phyloP scores from a whole-genome alignment of 2,797 vertebrate genomes.

The Valencia hispanica region DNA sequence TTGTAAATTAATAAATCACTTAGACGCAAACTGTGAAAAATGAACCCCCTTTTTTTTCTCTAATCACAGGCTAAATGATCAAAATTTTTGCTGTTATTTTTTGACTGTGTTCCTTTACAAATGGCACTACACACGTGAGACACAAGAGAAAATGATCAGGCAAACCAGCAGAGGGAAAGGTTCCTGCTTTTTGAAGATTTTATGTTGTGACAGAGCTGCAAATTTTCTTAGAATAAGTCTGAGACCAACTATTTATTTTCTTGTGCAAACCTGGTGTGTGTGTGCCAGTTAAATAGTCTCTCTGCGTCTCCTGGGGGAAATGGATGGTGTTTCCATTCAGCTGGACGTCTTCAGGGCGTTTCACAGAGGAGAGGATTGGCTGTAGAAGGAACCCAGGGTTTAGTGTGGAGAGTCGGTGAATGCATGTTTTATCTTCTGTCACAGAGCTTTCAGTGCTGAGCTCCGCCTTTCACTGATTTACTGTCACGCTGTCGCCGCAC shows the following conservation, averaged over 20 bases:
- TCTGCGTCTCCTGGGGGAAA: constrained; percentile 4
- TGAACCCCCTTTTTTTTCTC: too few relatives aligned
- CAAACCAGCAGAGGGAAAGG: neutral
- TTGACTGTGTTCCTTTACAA: too few relatives aligned
- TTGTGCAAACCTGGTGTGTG: neutral
- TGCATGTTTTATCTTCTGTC: constrained; percentile 79
- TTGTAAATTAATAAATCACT: too few relatives aligned
- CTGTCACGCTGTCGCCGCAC: constrained; percentile 51
- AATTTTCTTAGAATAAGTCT: neutral
- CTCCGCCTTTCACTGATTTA: constrained; percentile 75
- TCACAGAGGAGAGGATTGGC: constrained; percentile 12
- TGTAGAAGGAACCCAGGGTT: constrained; percentile 36
- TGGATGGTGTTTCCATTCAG: constrained; percentile 51
- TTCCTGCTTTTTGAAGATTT: neutral
- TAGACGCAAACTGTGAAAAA: too few relatives aligned
- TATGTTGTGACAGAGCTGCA: neutral
- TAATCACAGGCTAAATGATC: too few relatives aligned
- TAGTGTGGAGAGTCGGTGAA: constrained; percentile 37
- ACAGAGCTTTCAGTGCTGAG: constrained; percentile 57
- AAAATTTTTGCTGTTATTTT: too few relatives aligned
- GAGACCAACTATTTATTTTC: too few relatives aligned
- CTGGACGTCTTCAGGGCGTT: constrained; percentile 46
- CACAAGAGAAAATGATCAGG: neutral
- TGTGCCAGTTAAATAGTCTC: neutral
- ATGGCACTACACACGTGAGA: too few relatives aligned